Evolutionary conservation across 2,113 vertebrate genomes (phyloP).

Genomic region (Gadus macrocephalus): DNA sequence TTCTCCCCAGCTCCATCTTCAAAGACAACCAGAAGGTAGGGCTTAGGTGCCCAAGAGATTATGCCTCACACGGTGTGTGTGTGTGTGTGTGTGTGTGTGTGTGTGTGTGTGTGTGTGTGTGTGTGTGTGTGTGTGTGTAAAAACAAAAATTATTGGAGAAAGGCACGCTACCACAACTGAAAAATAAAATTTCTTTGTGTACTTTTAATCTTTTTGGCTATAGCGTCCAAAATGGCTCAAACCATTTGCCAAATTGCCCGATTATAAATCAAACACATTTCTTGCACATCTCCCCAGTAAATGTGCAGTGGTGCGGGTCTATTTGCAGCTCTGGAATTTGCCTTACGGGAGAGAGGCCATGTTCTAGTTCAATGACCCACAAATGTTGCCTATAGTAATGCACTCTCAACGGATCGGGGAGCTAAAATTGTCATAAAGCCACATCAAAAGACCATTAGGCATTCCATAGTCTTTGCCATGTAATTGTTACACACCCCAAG

Average conservation of each 20-base stretch:
- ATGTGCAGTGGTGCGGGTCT: constrained; percentile 28
- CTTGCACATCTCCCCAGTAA: constrained; percentile 18
- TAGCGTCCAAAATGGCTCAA: neutral
- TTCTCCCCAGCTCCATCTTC: constrained; percentile 38
- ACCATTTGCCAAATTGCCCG: constrained; percentile 18
- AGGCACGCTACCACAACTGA: too few relatives aligned
- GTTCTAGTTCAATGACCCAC: constrained; percentile 58
- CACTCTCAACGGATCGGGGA: constrained; percentile 48
- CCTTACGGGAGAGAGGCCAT: constrained; percentile 46
- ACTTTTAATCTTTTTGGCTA: neutral
- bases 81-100: constrained; percentile 2
- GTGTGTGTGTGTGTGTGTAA: too few relatives aligned
- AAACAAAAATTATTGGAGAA: too few relatives aligned
- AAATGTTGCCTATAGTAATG: constrained; percentile 35
- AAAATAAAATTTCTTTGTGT: too few relatives aligned
- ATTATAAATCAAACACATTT: constrained; percentile 14
- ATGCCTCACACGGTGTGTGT: constrained; percentile 48
- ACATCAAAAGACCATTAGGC: constrained; percentile 64
- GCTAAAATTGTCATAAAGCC: constrained; percentile 66
- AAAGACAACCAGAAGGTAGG: constrained; percentile 42
- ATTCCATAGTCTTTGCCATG: constrained; percentile 30
- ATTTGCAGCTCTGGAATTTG: constrained; percentile 38
- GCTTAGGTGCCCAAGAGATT: constrained; percentile 52
- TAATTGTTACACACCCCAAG: constrained; percentile 51
- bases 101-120: too few relatives aligned